Conservation (phyloP, 2,797 vertebrate species). For the Esox lucius region DNA sequence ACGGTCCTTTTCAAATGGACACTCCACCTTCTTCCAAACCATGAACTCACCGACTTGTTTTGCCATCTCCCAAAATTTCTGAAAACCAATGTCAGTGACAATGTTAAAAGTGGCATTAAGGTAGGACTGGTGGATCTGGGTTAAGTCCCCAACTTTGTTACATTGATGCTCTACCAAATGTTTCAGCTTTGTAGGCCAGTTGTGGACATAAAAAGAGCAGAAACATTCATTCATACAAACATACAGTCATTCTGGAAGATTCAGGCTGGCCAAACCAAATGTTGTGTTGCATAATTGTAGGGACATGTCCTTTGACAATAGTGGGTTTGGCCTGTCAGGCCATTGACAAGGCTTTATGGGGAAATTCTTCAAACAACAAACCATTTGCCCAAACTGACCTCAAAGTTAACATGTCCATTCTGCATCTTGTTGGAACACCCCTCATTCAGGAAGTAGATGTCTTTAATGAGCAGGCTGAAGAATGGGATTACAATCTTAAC, state of each 20-base stretch:
- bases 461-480: conserved; percentile 97
- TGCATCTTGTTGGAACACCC: conserved; percentile 87
- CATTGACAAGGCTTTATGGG: background rate
- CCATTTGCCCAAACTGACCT: conserved; percentile 67
- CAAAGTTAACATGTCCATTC: conserved; percentile 91
- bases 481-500: conserved; percentile 94
- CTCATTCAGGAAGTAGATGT: conserved; percentile 95
- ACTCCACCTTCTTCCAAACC: conserved; percentile 93
- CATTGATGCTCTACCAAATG: background rate
- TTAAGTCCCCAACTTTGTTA: too few species aligned
- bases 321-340: background rate
- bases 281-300: background rate
- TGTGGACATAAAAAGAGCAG: too few species aligned
- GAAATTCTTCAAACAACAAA: background rate
- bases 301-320: too few species aligned
- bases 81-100: background rate
- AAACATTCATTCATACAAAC: background rate
- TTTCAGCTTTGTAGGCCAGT: background rate
- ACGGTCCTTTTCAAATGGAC: conserved; percentile 91
- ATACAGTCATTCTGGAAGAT: background rate
- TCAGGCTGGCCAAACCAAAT: background rate
- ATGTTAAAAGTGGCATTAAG: background rate
- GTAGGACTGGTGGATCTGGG: background rate
- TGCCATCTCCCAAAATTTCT: conserved; percentile 97
- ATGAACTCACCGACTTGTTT: conserved; percentile 94